Base-by-base conservation (phyloP, 2,113 vertebrate species). In the Hylia prasina region DNA sequence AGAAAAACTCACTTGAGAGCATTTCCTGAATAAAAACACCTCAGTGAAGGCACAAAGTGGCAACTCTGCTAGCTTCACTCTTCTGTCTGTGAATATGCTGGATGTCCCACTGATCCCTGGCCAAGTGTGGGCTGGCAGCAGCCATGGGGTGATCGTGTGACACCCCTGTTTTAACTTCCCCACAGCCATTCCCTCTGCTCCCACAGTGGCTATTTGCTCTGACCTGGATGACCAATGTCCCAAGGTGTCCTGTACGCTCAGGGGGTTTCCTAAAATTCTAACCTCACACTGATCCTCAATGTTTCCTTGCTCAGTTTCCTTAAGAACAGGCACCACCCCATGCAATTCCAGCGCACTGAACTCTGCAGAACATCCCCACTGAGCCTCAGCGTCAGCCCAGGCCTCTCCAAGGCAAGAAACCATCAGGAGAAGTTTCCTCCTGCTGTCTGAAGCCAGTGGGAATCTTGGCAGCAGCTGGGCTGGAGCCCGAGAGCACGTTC, bases 221-320 rank as follows among this genome's bases (percentile, higher is more conserved):
- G 10, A 44, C 9, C 2, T 0, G 1, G 1, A 12, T 0, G 1
- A 39, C 33, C 8, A 3, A 8, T 3, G 53, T 14, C 81, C 37
- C 20, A 2, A 22, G 20, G 37, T n/a, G 17, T 28, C 69, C 84
- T 28, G 10, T 2, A 10, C 17, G 2, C 44, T 14, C 8, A 1
- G 18, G 28, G 33, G 17, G 5, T 7, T 15, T 37, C 81, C 72
- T 20, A 31, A 14, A 76, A 56, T 1, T 10, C 21, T 4, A 2
- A 10, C 63, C 63, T 56, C 13, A 1, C 54, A 3, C 0, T 3
- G 10, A 31, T 13, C n/a, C 51, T 64, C 75, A 51, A 37, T 42
- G 1, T 6, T 9, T 48, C 51, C 51, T 53, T 4, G 0, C 22
- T 45, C 11, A 0, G 20, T 45, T 65, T 60, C 10, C 57, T 6